phyloP scores from a whole-genome alignment of 2,797 vertebrate species.

The Micropoecilia bifurca region DNA sequence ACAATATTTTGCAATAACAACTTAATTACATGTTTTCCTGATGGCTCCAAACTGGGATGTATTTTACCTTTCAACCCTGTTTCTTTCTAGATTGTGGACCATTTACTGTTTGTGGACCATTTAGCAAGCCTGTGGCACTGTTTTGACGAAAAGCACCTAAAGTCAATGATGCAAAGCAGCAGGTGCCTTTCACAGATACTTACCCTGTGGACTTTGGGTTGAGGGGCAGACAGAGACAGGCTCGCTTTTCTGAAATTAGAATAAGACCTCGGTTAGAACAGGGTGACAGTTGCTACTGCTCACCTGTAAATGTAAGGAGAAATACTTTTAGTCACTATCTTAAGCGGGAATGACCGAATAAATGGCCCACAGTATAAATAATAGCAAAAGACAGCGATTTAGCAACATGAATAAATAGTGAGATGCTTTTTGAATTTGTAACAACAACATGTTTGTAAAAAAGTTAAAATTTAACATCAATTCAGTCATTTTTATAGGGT shows the following conservation, averaged over 20 bases:
- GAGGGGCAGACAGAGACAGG: conserved; percentile 85
- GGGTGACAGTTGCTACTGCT: neutral
- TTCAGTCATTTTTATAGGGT: neutral
- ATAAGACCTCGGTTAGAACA: conserved; percentile 33
- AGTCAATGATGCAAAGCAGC: conserved; percentile 2
- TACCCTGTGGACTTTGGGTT: conserved; percentile 81
- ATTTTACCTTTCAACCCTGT: neutral
- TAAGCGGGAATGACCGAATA: neutral
- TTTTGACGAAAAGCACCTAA: neutral
- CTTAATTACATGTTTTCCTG: neutral
- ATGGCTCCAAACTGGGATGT: neutral
- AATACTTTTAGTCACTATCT: neutral
- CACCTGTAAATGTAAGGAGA: neutral
- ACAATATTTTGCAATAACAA: neutral
- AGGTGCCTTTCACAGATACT: conserved; percentile 42
- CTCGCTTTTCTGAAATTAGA: conserved; percentile 81
- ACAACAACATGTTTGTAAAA: neutral
- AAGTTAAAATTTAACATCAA: neutral
- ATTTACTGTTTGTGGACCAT: neutral
- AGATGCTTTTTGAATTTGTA: neutral
- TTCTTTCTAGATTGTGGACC: neutral
- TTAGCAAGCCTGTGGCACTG: neutral
- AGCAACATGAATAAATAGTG: neutral
- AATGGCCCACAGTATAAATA: neutral
- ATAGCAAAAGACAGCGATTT: neutral